Evolutionary conservation across 2,113 vertebrate genomes (phyloP), one percentile per base, ranked within the genome.

Genomic region (Oophaga pumilio): DNA sequence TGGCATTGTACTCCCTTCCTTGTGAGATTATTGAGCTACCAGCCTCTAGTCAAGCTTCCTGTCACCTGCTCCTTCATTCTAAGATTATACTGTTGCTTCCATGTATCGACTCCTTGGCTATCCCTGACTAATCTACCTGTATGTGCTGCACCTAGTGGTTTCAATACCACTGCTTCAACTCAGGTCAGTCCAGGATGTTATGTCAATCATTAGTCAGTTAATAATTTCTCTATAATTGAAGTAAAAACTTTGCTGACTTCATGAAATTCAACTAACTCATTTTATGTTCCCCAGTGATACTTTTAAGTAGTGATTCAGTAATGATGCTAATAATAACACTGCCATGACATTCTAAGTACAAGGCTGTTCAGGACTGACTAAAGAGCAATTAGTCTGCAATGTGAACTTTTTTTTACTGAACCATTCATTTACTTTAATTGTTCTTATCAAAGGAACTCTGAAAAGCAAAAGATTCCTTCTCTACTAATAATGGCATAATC

Each of bases 261-360:
- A 33, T 71, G 68, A 33, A 71, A 71, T 71, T 33, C 26, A 15
- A 14, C 24, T 17, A 71, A 71, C 14, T 71, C 13, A 71, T 33
- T 71, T 71, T 17, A 33, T 71, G 68, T 71, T 71, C 11, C 68
- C 68, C 68, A 71, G 28, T 26, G 68, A 71, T 71, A 33, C 26
- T 69, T 69, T 26, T 69, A 69, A 26, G 66, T 26, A 14, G 66
- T 69, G 66, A 69, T 69, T 69, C 26, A 69, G 24, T 69, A 69
- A 26, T 69, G 66, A 69, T 69, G 66, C 66, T 69, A 69, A 69
- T 69, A 28, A 69, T 69, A 69, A 28, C 66, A 28, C 66, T 15
- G 24, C 66, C 26, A 15, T 28, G 66, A 69, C 66, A 69, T 26
- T 26, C 66, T 69, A 69, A 69, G 66, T 69, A 69, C 66, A 28